Base-by-base conservation (phyloP, 2,888 invertebrate genomes). In the Magallana nippona region DNA sequence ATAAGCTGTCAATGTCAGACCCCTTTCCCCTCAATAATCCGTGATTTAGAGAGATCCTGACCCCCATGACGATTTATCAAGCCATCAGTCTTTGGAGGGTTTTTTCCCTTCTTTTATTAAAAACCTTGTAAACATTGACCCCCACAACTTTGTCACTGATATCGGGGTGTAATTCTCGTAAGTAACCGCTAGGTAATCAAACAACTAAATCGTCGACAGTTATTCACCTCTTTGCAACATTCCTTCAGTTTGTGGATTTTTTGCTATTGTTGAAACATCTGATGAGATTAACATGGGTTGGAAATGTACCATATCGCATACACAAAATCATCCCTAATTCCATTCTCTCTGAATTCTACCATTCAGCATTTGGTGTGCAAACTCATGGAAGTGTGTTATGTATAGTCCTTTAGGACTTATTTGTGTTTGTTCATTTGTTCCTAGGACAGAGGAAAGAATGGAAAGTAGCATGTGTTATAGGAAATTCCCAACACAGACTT, bases 111-210 rank as follows among this genome's bases (percentile, higher is more conserved):
- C 32, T 71, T 71, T 71, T 27, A 71, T 27, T 71, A 71, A 71
- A 63, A 71, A 71, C 32, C 71, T 71, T 71, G 71, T 71, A 71
- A 71, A 13, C 22, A 3, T 19, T 71, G 19, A 22, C 19, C 71
- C 27, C 32, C 15, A 5, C 5, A 15, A 71, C 22, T 19, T 10
- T 27, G 10, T 22, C 63, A 71, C 27, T 27, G 71, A 71, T 71
- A 71, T 15, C 32, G 32, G 27, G 71, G 71, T n/a, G 22, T 13
- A 27, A 27, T 15, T 60, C 32, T 11, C 27, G 27, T 32, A 27
- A 32, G 10, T 71, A 32, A 27, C 71, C 32, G 11, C 27, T 27
- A 1, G 44, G 44, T 44, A 44, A 44, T 44, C 44, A 44, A 44
- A 44, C 44, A 8, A 44, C 44, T 44, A 44, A 44, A 44, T 0